phyloP scores from a whole-genome alignment of 1,140 invertebrate genomes.

The Drosophila ironensis region DNA sequence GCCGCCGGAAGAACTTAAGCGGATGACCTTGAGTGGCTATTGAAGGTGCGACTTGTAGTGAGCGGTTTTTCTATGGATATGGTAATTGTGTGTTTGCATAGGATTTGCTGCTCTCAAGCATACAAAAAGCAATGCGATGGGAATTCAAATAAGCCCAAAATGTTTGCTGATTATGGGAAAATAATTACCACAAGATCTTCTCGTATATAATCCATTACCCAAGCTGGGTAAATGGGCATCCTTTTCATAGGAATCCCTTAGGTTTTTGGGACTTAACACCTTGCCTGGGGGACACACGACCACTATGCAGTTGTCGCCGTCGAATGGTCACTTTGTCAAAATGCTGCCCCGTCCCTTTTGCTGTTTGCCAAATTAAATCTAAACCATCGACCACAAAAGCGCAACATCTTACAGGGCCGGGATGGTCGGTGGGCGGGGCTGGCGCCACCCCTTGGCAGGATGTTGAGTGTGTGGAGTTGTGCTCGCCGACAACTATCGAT shows the following conservation, averaged over 20 bases:
- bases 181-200: neutral
- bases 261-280: no score
- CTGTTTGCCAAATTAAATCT: conserved; percentile 58
- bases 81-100: neutral
- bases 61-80: neutral
- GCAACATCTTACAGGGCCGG: conserved; percentile 22
- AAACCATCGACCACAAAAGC: conserved; percentile 43
- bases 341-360: conserved; percentile 43
- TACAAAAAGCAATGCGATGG: no score
- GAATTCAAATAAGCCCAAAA: no score
- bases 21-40: conserved; percentile 25
- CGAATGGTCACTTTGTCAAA: conserved; percentile 51
- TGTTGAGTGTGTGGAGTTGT: conserved; percentile 44
- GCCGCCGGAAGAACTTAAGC: conserved; percentile 12
- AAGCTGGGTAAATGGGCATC: no score
- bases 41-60: conserved; percentile 4
- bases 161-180: no score
- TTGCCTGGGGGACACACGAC: neutral
- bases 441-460: neutral
- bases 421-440: neutral
- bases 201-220: no score
- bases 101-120: no score
- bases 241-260: no score
- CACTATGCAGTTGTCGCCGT: conserved; percentile 30
- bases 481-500: conserved; percentile 52